These are phyloP conservation scores for Zalophus californianus DNA, from an alignment of 2,797 vertebrate species.

Conservation along the genomic window DNA sequence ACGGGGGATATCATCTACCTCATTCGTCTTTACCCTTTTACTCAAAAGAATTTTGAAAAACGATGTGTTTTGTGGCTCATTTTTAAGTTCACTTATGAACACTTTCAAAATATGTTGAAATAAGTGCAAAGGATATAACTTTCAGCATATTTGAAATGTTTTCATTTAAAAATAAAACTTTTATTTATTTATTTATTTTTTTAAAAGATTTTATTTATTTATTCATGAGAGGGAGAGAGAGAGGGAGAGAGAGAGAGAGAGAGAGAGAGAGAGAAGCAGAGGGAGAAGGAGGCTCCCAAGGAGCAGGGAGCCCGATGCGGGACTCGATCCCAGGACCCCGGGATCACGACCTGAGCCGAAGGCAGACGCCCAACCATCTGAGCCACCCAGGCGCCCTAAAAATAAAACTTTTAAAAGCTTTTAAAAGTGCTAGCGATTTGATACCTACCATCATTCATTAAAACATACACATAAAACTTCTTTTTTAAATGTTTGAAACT, in stretches of 20 bases:
- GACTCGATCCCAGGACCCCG: no score
- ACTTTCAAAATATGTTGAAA: not conserved
- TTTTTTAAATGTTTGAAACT: constrained; percentile 31
- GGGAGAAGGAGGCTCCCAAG: no score
- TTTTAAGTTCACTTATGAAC: not conserved
- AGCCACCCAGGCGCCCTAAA: no score
- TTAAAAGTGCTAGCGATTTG: constrained; percentile 26
- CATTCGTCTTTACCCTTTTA: not conserved
- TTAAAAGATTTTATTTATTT: no score
- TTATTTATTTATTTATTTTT: no score
- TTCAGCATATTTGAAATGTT: not conserved
- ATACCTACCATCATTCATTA: not conserved
- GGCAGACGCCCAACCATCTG: no score
- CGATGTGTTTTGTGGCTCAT: not conserved
- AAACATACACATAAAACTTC: not conserved
- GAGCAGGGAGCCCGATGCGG: no score
- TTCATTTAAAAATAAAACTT: not conserved
- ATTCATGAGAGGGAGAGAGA: no score
- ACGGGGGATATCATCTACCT: not conserved
- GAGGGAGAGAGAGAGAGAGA: no score
- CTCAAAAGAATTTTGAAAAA: constrained; percentile 35
- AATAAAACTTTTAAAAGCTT: no score
- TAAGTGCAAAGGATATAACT: not conserved
- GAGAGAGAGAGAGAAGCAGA: no score
- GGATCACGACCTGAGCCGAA: no score